These are phyloP conservation scores for Caenorhabditis remanei DNA, from an alignment of 1,140 invertebrate genomes.

Conservation along the genomic window DNA sequence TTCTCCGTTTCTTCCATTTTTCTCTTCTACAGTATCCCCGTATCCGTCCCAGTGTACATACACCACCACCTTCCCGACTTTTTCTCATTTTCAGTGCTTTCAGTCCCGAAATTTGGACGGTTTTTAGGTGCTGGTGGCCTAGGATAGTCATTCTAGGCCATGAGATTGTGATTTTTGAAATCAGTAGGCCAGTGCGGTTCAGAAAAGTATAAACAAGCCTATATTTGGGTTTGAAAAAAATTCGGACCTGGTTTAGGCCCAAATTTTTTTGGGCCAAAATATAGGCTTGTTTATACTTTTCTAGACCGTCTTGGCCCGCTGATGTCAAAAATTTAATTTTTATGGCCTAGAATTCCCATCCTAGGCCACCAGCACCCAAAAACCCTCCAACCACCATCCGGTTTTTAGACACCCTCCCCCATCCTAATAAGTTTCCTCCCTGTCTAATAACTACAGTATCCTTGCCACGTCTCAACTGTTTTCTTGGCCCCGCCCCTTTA, in stretches of 20 bases:
- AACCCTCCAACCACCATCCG: neutral
- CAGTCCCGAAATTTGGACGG: neutral
- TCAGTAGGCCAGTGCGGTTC: neutral
- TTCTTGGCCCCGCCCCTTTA: conserved; percentile 8
- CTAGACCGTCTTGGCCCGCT: neutral
- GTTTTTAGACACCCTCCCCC: conserved; percentile 8
- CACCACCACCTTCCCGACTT: neutral
- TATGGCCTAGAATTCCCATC: neutral
- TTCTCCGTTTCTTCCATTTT: neutral
- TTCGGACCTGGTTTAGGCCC: neutral
- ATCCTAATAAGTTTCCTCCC: neutral
- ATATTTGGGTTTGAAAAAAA: neutral
- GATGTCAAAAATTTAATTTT: neutral
- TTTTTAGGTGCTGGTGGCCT: neutral
- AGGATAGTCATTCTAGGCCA: neutral
- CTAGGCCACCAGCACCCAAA: neutral
- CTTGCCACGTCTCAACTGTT: neutral
- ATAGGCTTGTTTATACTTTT: neutral
- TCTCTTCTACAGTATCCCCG: too few relatives aligned
- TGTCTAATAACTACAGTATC: conserved; percentile 46
- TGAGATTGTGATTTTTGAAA: neutral
- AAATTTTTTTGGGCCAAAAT: neutral
- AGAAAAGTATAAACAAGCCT: neutral
- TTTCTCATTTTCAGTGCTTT: conserved; percentile 52
- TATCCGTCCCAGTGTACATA: conserved; percentile 24